Evolutionary conservation across 2,888 invertebrate species (phyloP).

Genomic region (Phengaris alcon): DNA sequence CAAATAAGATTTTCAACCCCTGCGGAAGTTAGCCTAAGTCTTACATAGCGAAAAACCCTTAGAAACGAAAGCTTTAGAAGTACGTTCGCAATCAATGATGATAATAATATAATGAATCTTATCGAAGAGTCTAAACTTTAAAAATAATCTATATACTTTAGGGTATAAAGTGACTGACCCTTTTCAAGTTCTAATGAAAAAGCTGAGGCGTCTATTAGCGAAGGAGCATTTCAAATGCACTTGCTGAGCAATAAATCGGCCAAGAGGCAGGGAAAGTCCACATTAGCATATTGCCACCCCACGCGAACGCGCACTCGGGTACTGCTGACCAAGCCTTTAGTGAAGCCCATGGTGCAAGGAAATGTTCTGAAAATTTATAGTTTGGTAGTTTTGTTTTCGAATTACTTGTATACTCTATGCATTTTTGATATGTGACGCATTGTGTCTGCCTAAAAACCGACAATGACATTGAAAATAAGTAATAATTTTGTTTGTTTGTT

Average conservation of each 20-base stretch:
- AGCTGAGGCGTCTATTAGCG: conserved; percentile 17
- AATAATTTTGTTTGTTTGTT: no score
- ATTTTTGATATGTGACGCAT: neutral
- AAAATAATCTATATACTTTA: neutral
- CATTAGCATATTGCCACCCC: conserved; percentile 68
- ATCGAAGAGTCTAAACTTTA: neutral
- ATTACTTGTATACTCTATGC: neutral
- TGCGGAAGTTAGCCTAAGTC: neutral
- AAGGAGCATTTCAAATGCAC: conserved; percentile 42
- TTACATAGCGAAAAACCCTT: neutral
- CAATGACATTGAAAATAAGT: no score
- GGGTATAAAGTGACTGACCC: neutral
- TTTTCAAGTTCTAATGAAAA: neutral
- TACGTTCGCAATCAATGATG: neutral
- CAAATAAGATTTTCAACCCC: neutral
- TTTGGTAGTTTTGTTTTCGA: neutral
- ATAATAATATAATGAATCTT: neutral
- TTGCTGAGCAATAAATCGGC: conserved; percentile 66
- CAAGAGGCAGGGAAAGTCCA: conserved; percentile 71
- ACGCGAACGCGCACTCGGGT: conserved; percentile 41
- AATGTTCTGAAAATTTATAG: neutral
- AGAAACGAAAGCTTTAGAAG: neutral
- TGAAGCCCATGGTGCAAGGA: neutral
- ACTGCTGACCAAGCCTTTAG: conserved; percentile 8
- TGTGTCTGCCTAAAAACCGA: no score